These are phyloP conservation scores for Phylloscopus trochiloides DNA, from an alignment of 2,113 vertebrate species.

Conservation along the genomic window DNA sequence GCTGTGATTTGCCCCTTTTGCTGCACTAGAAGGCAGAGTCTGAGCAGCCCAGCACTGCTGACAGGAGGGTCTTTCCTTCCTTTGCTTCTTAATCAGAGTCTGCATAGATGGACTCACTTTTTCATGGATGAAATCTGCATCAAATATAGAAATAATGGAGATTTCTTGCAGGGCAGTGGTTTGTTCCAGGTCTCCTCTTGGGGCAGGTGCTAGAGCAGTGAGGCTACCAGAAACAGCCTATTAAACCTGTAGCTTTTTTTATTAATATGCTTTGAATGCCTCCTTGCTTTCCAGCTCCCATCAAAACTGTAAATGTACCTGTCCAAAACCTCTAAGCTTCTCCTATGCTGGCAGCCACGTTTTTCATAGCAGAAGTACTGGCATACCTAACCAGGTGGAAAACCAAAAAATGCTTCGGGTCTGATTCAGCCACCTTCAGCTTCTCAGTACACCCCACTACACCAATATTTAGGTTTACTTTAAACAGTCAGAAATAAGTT, in stretches of 20 bases:
- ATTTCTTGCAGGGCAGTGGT: neutral
- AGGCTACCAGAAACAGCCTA: neutral
- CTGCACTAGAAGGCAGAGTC: neutral
- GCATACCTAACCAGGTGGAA: neutral
- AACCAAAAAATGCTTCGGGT: neutral
- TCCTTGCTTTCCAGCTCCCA: neutral
- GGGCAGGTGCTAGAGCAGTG: neutral
- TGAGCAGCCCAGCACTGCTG: neutral
- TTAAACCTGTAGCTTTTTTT: neutral
- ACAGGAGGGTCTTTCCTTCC: neutral
- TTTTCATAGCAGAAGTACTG: neutral
- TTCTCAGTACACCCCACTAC: neutral
- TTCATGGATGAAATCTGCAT: neutral
- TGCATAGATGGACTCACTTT: neutral
- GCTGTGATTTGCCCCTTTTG: neutral
- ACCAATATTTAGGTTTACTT: neutral
- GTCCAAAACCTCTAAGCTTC: neutral
- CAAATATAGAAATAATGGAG: neutral
- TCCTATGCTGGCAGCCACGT: neutral
- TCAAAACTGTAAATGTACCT: neutral
- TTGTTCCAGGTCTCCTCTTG: neutral
- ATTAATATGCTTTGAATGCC: neutral
- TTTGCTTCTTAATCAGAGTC: neutral
- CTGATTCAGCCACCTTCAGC: neutral
- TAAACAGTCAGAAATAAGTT: neutral